phyloP scores from a whole-genome alignment of 2,888 invertebrate genomes.

The Ectobius pallidus region DNA sequence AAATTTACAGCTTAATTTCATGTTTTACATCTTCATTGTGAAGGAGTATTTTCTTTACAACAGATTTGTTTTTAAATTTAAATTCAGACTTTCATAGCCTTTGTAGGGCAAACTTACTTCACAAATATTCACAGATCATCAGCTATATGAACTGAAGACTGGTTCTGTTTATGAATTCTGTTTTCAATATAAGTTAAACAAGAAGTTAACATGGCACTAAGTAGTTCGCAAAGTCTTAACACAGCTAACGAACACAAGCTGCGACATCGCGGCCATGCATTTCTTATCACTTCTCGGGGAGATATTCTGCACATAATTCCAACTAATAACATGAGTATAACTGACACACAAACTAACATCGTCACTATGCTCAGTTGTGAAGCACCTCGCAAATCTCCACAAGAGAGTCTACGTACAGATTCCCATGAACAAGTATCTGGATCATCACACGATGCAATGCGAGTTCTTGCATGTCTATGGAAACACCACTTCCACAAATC shows the following conservation, averaged over 20 bases:
- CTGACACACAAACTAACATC: background rate
- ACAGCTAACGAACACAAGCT: background rate
- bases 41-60: too few relatives aligned
- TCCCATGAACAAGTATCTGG: conserved; percentile 1
- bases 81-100: too few relatives aligned
- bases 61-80: too few relatives aligned
- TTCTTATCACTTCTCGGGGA: background rate
- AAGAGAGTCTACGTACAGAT: background rate
- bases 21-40: too few relatives aligned
- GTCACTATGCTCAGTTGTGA: background rate
- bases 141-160: background rate
- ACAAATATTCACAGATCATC: background rate
- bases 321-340: background rate
- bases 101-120: too few relatives aligned
- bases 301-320: background rate
- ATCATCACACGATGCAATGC: background rate
- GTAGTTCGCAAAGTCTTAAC: background rate
- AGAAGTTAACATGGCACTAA: background rate
- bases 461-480: background rate
- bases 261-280: background rate
- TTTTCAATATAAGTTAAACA: background rate
- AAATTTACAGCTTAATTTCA: too few relatives aligned
- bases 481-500: conserved; percentile 15
- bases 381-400: background rate
- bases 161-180: background rate